These are phyloP conservation scores for Pampusana beccarii DNA, from an alignment of 2,113 vertebrate species.

Conservation along the genomic window DNA sequence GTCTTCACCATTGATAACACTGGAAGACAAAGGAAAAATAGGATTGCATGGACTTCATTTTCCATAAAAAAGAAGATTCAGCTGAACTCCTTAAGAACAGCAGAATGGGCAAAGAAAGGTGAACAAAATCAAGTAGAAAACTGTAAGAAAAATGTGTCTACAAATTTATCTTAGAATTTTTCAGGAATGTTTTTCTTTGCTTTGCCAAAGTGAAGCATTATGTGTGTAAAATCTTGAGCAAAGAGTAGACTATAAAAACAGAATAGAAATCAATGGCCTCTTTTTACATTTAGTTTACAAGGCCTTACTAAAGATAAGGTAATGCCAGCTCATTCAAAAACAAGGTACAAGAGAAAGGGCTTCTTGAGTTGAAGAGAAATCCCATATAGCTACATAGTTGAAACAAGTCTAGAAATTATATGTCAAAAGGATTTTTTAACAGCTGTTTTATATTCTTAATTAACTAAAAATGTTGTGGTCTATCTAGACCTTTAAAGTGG, in stretches of 20 bases:
- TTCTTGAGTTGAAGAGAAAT: not conserved
- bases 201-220: not conserved
- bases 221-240: not conserved
- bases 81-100: not conserved
- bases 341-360: not conserved
- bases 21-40: not conserved
- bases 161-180: not conserved
- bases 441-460: not conserved
- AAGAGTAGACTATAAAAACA: not conserved
- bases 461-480: not conserved
- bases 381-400: not conserved
- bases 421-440: not conserved
- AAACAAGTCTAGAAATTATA: not conserved
- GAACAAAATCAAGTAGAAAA: not conserved
- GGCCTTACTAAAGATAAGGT: not conserved
- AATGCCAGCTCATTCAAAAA: not conserved
- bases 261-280: not conserved
- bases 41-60: not conserved
- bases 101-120: not conserved
- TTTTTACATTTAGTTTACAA: not conserved
- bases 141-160: not conserved
- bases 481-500: not conserved
- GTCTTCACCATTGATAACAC: not conserved
- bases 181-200: not conserved
- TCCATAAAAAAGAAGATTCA: not conserved